Base-by-base conservation (phyloP, 2,888 invertebrate species). In the Lithosia quadra region DNA sequence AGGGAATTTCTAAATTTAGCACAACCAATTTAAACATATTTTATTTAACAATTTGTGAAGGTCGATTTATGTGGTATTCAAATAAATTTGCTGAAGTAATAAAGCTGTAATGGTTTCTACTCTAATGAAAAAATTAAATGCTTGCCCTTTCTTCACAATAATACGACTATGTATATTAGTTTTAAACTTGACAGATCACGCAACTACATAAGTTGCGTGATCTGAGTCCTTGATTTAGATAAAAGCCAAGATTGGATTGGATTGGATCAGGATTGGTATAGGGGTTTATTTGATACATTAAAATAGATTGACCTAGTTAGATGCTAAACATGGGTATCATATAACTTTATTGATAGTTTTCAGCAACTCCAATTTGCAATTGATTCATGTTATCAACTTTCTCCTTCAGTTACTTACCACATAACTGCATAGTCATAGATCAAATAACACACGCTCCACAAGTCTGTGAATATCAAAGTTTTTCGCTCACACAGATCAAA, bases 401-500 rank as follows among this genome's bases (percentile, higher is more conserved):
- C 15, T 4, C 39, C 5, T 39, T 39, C 39, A 28, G 28, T 28
- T 28, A 4, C 28, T 28, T 28, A 28, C 2, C 28, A 28, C 28
- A 28, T 28, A 28, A 18, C 18, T 18, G 43, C 5, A 43, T 43
- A 7, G 43, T 43, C 18, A 7, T 18, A 7, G 15, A 39, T n/a
- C 2, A 49, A 49, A 7, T 18, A 43, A n/a, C 7, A 34, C 2
- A 55, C 39, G 22, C 22, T 36, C 21, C 53, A 53, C n/a, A 60
- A 55, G n/a, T 36, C 56, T 22, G 7, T 36, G 33, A 61, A n/a
- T 55, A 39, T 62, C 55, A 63, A 63, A 59, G 15, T 22, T 28
- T 56, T 58, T 39, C 22, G 18, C 58, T 9, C 18, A 58, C 55
- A 60, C 60, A 66, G 55, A 61, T 69, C 64, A 71, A 71, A 71